Conservation (phyloP, 2,888 invertebrate species). For the Andrena marginata region DNA sequence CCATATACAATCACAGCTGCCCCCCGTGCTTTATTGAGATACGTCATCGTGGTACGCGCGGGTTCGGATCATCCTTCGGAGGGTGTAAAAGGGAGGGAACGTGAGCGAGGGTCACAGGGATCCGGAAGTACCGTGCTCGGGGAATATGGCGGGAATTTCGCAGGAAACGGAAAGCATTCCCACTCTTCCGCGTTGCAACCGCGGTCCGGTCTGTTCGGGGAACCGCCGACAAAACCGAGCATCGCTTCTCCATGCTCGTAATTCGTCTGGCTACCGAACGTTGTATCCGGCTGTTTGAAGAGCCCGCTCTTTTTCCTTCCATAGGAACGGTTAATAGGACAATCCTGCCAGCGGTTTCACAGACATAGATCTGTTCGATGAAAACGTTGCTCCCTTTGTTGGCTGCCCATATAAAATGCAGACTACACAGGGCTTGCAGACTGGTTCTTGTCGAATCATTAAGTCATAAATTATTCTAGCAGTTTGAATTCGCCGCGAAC, state of each 20-base stretch:
- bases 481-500: too few relatives aligned
- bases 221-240: slow-evolving; percentile 68
- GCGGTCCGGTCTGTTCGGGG: slow-evolving; percentile 59
- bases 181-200: slow-evolving; percentile 73
- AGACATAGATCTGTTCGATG: not conserved
- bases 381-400: not conserved
- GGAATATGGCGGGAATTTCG: slow-evolving; percentile 74
- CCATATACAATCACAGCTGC: not conserved
- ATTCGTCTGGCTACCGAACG: slow-evolving; percentile 56
- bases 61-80: slow-evolving; percentile 19
- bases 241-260: slow-evolving; percentile 57
- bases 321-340: not conserved
- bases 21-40: slow-evolving; percentile 20
- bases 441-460: too few relatives aligned
- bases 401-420: not conserved
- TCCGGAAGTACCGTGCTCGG: slow-evolving; percentile 66
- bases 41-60: slow-evolving; percentile 20
- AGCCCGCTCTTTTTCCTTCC: slow-evolving; percentile 29
- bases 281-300: slow-evolving; percentile 35
- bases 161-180: slow-evolving; percentile 76
- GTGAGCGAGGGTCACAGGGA: slow-evolving; percentile 35
- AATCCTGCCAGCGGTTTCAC: not conserved
- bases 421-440: not conserved
- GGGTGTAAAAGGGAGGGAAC: slow-evolving; percentile 16
- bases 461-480: too few relatives aligned